Base-by-base conservation (phyloP, 92 coral and sea anemone species). In the Porites evermanni region DNA sequence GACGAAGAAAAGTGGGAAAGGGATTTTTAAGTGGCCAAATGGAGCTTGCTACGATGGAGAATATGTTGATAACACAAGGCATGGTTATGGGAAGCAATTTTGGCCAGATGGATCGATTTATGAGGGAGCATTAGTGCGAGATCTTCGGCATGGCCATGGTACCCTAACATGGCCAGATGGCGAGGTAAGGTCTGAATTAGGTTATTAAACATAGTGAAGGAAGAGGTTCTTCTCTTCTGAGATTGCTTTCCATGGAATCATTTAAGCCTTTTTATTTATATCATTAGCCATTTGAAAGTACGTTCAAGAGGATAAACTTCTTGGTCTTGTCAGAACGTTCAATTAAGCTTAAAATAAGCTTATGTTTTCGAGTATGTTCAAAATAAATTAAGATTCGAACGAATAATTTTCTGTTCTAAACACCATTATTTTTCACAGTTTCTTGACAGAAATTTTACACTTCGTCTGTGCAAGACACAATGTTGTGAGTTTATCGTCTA, bases 11-110 rank as follows among this genome's bases (percentile, higher is more conserved):
- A 93, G 92, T 24, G 99, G 99, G 0, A 84, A 80, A 68, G 99
- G 99, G 1, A 76, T 95, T 68, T 97, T 97, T 78, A 91, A 90
- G 83, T 97, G 99, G 99, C 98, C 99, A 11, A 97, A 92, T 76
- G 99, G 99, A 61, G 95, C 98, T 53, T 93, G 98, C 77, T 97
- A 97, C 70, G 93, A 95, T 56, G 99, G 99, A 14, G 95, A 95
- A 82, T 97, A 95, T 78, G 90, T 94, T 13, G 98, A 95, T 71
- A 95, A 97, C 78, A 90, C 82, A 75, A 85, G 99, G 73, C 95
- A 97, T 29, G 99, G 99, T 20, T 87, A 88, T 66, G 99, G 99
- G 20, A 93, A 80, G 77, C 99, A 97, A 61, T 94, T 90, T 64
- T 97, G 98, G 94, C 85, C 99, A 0, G 98, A 97, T 75, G 98